A percentile compares a stretch with the other conserved stretches of the same genome.
Conservation (phyloP, 1,140 invertebrate genomes). For the Cherax destructor region DNA sequence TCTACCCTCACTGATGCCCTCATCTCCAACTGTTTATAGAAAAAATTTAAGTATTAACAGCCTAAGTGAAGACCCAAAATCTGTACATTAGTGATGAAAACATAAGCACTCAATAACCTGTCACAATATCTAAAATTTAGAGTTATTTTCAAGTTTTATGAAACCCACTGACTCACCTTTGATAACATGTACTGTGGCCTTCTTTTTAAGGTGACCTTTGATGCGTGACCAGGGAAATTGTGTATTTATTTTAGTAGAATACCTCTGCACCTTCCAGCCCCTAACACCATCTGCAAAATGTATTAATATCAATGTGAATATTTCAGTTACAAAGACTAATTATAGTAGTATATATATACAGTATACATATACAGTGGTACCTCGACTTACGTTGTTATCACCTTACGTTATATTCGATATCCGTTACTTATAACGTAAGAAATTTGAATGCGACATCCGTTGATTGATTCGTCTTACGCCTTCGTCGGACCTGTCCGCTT, state of each 20-base stretch:
- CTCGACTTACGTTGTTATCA: no score
- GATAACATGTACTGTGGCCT: not conserved
- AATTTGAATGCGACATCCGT: no score
- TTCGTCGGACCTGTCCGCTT: no score
- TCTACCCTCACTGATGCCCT: not conserved
- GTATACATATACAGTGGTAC: no score
- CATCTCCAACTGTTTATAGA: slow-evolving; percentile 7
- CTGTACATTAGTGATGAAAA: not conserved
- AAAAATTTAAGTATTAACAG: not conserved
- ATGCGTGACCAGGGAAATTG: not conserved
- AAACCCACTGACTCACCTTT: not conserved
- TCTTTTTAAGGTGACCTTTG: not conserved
- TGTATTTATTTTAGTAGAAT: not conserved
- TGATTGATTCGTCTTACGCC: no score
- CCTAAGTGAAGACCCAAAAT: not conserved
- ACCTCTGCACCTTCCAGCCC: not conserved
- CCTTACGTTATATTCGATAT: no score
- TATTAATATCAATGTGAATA: not conserved
- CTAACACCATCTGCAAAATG: not conserved
- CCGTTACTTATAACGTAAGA: no score
- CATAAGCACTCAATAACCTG: not conserved
- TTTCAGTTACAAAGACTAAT: not conserved
- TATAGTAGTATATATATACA: not conserved
- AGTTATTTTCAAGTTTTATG: not conserved
- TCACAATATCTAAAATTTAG: not conserved